phyloP scores from a whole-genome alignment of 2,888 invertebrate genomes.

The Phalera bucephala region DNA sequence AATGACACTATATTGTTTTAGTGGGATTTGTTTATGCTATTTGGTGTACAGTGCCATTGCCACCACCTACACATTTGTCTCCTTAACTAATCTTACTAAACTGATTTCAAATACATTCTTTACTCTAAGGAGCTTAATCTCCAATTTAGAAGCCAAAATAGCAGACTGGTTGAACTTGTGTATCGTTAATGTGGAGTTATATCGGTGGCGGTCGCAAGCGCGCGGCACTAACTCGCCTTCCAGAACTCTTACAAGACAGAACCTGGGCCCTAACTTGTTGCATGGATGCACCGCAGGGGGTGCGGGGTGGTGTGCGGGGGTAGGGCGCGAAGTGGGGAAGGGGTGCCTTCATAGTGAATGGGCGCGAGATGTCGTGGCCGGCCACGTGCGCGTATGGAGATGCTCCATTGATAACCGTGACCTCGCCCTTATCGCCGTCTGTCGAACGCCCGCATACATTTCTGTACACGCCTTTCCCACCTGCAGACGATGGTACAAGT shows the following conservation, averaged over 20 bases:
- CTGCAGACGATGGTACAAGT: background rate
- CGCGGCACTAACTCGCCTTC: slow-evolving; percentile 45
- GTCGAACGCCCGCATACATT: slow-evolving; percentile 51
- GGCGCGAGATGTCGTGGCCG: slow-evolving; percentile 80
- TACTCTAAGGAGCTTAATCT: too few species aligned
- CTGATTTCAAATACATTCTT: too few species aligned
- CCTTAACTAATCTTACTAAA: too few species aligned
- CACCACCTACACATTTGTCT: too few species aligned
- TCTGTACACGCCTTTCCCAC: slow-evolving; percentile 9
- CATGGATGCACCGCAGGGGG: slow-evolving; percentile 77
- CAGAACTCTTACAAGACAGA: slow-evolving; percentile 69
- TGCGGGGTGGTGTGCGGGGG: slow-evolving; percentile 44
- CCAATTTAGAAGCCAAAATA: too few species aligned
- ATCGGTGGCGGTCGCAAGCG: slow-evolving; percentile 17
- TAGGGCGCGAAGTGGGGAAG: slow-evolving; percentile 33
- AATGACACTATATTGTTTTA: too few species aligned
- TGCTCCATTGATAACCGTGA: slow-evolving; percentile 80
- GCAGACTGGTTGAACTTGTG: too few species aligned
- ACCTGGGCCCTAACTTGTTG: slow-evolving; percentile 78
- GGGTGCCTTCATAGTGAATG: slow-evolving; percentile 80
- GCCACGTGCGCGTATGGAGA: slow-evolving; percentile 80
- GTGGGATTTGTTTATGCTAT: too few species aligned
- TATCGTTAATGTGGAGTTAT: background rate
- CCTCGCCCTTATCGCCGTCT: slow-evolving; percentile 74
- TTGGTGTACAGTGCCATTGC: too few species aligned